phyloP scores from a whole-genome alignment of 2,888 invertebrate species.

The Nowickia ferox region DNA sequence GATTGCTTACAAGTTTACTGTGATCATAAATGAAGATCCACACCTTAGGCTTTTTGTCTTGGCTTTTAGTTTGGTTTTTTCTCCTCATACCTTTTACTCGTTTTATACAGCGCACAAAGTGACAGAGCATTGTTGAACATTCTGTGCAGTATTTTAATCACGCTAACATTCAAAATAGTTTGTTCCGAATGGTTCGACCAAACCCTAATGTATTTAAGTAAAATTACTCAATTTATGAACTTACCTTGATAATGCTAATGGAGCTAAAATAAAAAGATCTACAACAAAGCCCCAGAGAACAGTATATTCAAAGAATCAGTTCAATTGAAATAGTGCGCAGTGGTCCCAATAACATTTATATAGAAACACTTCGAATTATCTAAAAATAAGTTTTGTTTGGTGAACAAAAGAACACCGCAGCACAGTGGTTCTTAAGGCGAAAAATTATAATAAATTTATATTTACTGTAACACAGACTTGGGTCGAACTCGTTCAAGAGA shows the following conservation, averaged over 20 bases:
- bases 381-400: too few relatives aligned
- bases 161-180: slow-evolving; percentile 48
- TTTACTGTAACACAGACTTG: too few relatives aligned
- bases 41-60: slow-evolving; percentile 63
- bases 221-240: slow-evolving; percentile 76
- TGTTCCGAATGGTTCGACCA: slow-evolving; percentile 30
- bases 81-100: not conserved
- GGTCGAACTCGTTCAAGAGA: too few relatives aligned
- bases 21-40: slow-evolving; percentile 68
- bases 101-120: slow-evolving; percentile 5
- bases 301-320: slow-evolving; percentile 6
- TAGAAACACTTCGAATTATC: too few relatives aligned
- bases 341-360: too few relatives aligned
- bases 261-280: slow-evolving; percentile 48
- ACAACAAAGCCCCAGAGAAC: not conserved
- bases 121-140: slow-evolving; percentile 19
- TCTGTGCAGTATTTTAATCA: slow-evolving; percentile 46
- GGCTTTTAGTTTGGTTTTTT: not conserved
- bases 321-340: not conserved
- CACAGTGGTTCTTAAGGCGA: too few relatives aligned
- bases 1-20: slow-evolving; percentile 52
- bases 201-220: slow-evolving; percentile 71
- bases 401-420: too few relatives aligned
- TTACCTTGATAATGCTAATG: slow-evolving; percentile 72
- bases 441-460: too few relatives aligned